Evolutionary conservation across 2,888 invertebrate genomes (phyloP), one percentile per base, ranked within the genome.

Genomic region (Eupeodes latifasciatus): DNA sequence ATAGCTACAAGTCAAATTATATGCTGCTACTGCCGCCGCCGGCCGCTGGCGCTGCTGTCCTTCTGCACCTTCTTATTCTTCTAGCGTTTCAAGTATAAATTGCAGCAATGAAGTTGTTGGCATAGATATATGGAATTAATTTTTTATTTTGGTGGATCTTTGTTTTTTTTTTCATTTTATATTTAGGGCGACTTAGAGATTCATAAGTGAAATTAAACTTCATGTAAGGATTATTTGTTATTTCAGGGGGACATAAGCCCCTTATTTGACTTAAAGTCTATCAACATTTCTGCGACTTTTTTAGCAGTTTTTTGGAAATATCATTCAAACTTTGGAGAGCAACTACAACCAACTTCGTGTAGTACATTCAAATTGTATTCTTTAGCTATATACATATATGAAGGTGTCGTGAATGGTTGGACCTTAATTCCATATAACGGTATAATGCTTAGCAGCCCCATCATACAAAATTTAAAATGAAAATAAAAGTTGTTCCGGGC

Each of bases 31-130:
- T 6, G 11, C 57, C 27, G 12, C 27, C 5, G 27, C 27, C 2
- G 19, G 5, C 5, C 2, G 7, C 1, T 7, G 51, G 51, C 51
- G 27, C 27, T 14, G 12, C 34, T 59, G 19, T 69, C 34, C 47
- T 55, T 67, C 67, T 34, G 34, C 44, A 49, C 11, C 66, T 64
- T 34, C 57, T 27, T 14, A 66, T 44, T 53, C 27, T 57, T 66
- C 19, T 55, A 16, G 69, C n/a, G 69, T 61, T 71, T 61, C 53
- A 77, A 74, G 85, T 74, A 27, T 12, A 72, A 79, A 78, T 83
- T 86, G 49, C 80, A 78, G 77, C 85, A 88, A 88, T 81, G 85
- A 85, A 85, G 85, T 79, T 88, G 88, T 85, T 88, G 88, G 88
- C 81, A 88, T 61, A 88, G 72, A 81, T 81, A 72, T 72, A 66